Base-by-base conservation (phyloP, 1,140 invertebrate species). In the Holotrichia oblita region DNA sequence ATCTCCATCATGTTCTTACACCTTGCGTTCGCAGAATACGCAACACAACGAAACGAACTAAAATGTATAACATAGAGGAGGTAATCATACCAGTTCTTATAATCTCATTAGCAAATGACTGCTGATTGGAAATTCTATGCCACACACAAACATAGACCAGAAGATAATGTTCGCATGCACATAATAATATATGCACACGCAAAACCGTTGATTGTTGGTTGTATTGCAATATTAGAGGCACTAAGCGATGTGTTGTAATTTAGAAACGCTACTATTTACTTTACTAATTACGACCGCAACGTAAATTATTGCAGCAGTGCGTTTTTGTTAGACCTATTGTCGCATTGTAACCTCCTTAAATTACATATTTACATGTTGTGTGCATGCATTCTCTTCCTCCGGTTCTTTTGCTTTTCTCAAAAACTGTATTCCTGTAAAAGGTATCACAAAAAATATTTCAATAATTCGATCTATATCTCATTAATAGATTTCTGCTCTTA, bases 241-340 rank as follows among this genome's bases (percentile, higher is more conserved):
- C 48, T 55, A 55, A 55, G 48, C 6, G 17, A 55, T 7, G 48
- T 55, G 14, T 55, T 55, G 48, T 55, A 55, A 55, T 55, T 55
- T 55, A 55, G 48, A 55, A 55, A 55, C 48, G 48, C 14, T 55
- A 55, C 48, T 55, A 55, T 55, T 55, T 55, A 55, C 48, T 55
- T 55, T 55, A 17, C 48, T 55, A 55, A 55, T 55, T 55, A 55
- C 48, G 48, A 55, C 48, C 48, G 48, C 48, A 55, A 55, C 14
- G 48, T 14, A 17, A 55, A 55, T 55, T 55, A 55, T 55, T 55
- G 48, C 48, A 17, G 48, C 48, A 55, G 17, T 55, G 48, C 48
- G 48, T 55, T 55, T 55, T 55, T 55, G 48, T 55, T 55, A 17
- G 2, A 17, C 14, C 48, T 17, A 55, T 55, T 55, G 48, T 17